These are phyloP conservation scores for Hemibagrus guttatus DNA, from an alignment of 2,797 vertebrate species.

Conservation along the genomic window DNA sequence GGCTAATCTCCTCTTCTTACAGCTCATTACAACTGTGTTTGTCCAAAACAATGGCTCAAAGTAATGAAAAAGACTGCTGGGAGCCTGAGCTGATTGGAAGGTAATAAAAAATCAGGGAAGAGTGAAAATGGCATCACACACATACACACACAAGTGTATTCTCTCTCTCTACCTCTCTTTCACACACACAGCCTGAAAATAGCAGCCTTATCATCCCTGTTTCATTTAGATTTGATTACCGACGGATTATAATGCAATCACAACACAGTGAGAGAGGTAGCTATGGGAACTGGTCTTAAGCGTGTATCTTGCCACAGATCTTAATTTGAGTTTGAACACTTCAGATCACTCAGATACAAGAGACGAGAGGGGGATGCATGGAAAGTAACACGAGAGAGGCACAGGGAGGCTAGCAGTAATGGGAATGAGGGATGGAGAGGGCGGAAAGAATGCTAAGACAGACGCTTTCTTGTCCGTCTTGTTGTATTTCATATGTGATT, in stretches of 20 bases:
- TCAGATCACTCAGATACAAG: constrained; percentile 99
- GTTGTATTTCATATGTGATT: constrained; percentile 96
- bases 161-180: constrained; percentile 14
- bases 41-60: constrained; percentile 85
- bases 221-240: constrained; percentile 99
- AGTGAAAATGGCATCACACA: constrained; percentile 77
- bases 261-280: constrained; percentile 99
- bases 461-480: constrained; percentile 93
- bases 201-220: constrained; percentile 99
- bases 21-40: constrained; percentile 89
- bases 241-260: constrained; percentile 99
- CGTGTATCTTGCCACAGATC: constrained; percentile 99
- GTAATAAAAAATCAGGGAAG: constrained; percentile 95
- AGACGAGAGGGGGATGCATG: constrained; percentile 84
- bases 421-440: constrained; percentile 75
- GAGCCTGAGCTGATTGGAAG: constrained; percentile 94
- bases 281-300: constrained; percentile 99
- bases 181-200: constrained; percentile 79
- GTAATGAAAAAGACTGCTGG: constrained; percentile 87
- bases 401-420: constrained; percentile 63
- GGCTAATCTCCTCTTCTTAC: constrained; percentile 76
- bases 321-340: constrained; percentile 99
- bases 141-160: constrained; percentile 33
- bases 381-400: constrained; percentile 76
- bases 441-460: constrained; percentile 83